Conservation (phyloP, 2,888 invertebrate genomes). For the Tubulanus polymorphus region DNA sequence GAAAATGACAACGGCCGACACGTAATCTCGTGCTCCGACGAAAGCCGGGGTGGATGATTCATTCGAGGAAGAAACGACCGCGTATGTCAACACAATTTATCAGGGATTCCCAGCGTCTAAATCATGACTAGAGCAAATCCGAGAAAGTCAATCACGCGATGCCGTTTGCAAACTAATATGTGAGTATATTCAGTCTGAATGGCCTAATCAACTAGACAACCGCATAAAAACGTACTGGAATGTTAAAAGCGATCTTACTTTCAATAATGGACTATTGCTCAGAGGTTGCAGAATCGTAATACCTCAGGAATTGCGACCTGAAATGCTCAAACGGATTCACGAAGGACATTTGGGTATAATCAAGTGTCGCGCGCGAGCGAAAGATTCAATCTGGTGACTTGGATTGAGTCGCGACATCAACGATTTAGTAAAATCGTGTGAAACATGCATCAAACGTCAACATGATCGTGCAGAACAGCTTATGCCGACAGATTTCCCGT, state of each 20-base stretch:
- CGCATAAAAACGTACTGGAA: not conserved
- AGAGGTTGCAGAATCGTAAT: conserved; percentile 2
- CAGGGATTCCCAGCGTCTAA: conserved; percentile 16
- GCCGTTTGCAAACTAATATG: not conserved
- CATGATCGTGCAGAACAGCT: conserved; percentile 16
- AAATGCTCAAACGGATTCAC: conserved; percentile 5
- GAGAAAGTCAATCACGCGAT: conserved; percentile 2
- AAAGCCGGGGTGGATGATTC: conserved; percentile 6
- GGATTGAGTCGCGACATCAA: conserved; percentile 6
- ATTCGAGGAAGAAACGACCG: conserved; percentile 12
- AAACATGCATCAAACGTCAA: not conserved
- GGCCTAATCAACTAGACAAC: conserved; percentile 1
- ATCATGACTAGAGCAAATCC: conserved; percentile 15
- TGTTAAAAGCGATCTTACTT: conserved; percentile 1
- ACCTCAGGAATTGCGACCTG: not conserved
- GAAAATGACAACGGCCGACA: conserved; percentile 33
- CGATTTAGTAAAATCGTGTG: conserved; percentile 2
- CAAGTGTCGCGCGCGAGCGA: conserved; percentile 7
- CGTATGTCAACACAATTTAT: conserved; percentile 12
- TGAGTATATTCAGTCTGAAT: not conserved
- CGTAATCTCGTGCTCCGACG: conserved; percentile 25
- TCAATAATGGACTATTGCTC: conserved; percentile 1
- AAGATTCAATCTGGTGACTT: conserved; percentile 12
- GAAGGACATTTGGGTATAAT: conserved; percentile 11
- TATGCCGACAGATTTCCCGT: conserved; percentile 19